Evolutionary conservation across 2,888 invertebrate genomes (phyloP), one percentile per base, ranked within the genome.

Genomic region (Spilarctia lutea): DNA sequence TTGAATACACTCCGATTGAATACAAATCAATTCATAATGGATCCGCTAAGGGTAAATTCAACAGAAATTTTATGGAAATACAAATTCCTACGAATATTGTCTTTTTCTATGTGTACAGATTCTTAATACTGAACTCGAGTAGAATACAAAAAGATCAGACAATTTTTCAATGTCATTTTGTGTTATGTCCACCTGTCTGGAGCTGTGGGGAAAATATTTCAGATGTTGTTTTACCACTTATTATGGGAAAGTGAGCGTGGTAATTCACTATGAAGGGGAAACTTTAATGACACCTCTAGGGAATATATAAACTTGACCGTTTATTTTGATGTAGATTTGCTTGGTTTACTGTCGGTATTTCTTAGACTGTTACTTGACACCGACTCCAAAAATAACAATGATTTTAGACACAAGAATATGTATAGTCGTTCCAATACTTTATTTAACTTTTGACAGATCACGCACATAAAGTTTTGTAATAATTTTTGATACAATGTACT

Each of bases 1-100:
- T 93, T 93, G 91, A 93, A 93, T 93, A 91, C 81, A 91, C 92
- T 81, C 84, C 83, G 83, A 89, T 90, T 86, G 93, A 93, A 93
- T 93, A 93, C 92, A 91, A 92, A 93, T 91, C 91, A 91, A 90
- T 88, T 89, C 88, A 88, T 89, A 91, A 89, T 88, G 88, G 87
- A 86, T 82, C 79, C 85, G 77, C 73, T 77, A 86, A 74, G 80
- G 86, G 85, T 83, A 87, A 85, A 89, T 84, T 82, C 87, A 86
- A 88, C 87, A 85, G 79, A 80, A 83, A 77, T 88, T 87, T 88
- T 89, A 88, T 89, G 86, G 88, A 86, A 88, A 89, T 87, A 86
- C 85, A 86, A 89, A 87, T 81, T 80, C 80, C 80, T 85, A 86
- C 85, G 85, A 86, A 82, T 84, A 84, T 87, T 87, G 81, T 87